phyloP scores from a whole-genome alignment of 2,113 vertebrate genomes.

The Micromys minutus region DNA sequence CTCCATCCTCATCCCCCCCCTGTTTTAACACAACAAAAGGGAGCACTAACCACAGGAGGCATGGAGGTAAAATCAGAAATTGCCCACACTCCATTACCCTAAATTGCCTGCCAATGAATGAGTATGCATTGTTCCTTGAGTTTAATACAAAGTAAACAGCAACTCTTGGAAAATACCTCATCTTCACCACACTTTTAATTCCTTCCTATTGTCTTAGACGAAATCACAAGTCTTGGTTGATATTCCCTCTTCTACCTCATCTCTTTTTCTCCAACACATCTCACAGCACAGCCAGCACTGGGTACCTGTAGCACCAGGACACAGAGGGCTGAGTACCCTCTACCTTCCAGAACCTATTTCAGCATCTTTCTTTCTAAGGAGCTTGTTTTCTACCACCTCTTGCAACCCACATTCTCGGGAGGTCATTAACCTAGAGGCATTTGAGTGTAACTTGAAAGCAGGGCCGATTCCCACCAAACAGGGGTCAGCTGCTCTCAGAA shows the following conservation, averaged over 20 bases:
- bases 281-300: fast-evolving
- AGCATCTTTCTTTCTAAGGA: background rate
- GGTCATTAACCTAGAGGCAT: background rate
- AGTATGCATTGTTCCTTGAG: constrained; percentile 67
- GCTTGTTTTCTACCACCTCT: background rate
- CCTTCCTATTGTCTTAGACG: constrained; percentile 6
- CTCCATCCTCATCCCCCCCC: fast-evolving
- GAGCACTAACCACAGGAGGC: background rate
- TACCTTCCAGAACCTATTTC: background rate
- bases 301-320: background rate
- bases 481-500: background rate
- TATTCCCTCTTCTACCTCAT: background rate
- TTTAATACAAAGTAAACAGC: constrained; percentile 49
- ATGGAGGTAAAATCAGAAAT: constrained; percentile 76
- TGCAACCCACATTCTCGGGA: background rate
- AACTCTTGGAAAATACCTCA: background rate
- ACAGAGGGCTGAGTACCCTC: background rate
- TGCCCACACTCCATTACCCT: constrained; percentile 78
- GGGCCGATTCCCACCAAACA: background rate
- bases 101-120: constrained; percentile 65
- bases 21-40: constrained; percentile 30
- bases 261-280: background rate
- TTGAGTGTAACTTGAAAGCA: too few species aligned
- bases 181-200: background rate
- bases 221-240: background rate